A percentile compares a stretch with the other conserved stretches of the same genome.
Conservation (phyloP, 2,797 vertebrate genomes). For the Sus cebifrons region DNA sequence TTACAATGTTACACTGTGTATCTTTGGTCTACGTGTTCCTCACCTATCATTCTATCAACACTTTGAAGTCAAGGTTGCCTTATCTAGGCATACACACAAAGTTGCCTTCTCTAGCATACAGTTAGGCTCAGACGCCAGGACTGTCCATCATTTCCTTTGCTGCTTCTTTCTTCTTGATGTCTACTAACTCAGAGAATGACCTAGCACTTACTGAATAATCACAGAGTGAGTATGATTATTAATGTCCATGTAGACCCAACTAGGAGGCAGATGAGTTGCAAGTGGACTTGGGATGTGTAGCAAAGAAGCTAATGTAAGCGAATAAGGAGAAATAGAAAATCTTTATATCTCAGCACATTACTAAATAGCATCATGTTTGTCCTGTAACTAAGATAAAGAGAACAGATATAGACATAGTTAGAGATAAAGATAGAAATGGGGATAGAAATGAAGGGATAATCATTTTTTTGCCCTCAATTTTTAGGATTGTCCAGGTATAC, state of each 20-base stretch:
- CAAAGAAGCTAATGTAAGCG: neutral
- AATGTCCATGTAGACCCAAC: neutral
- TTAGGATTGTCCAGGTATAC: neutral
- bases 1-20: rapidly evolving
- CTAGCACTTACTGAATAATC: neutral
- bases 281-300: neutral
- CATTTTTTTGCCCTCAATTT: neutral
- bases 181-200: neutral
- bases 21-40: neutral
- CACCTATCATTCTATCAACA: neutral
- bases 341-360: neutral
- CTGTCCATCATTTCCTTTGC: neutral
- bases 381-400: neutral
- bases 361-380: neutral
- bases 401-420: neutral
- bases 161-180: neutral
- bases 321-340: neutral
- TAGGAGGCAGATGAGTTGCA: neutral
- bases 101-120: no score
- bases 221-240: neutral
- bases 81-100: no score
- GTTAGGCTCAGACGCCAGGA: neutral
- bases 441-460: neutral
- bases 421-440: neutral
- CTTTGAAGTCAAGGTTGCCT: neutral